Percentiles rank a stretch among this genome's conserved stretches.
Conservation (phyloP, 2,888 invertebrate species). For the Habroteleia sp. region DNA sequence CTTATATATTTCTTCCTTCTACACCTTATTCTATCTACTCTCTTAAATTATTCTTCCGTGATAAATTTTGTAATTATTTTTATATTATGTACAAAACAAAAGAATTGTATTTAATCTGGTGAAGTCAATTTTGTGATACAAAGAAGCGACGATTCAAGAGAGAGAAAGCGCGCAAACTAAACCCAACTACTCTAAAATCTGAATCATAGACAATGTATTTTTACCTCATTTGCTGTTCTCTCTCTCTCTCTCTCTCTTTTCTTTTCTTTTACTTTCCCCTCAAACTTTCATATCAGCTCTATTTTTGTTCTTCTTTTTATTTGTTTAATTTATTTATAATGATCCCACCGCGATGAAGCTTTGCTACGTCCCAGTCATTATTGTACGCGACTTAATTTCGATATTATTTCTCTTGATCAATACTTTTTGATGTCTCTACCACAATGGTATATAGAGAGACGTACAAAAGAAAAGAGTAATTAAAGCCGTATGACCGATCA, state of each 20-base stretch:
- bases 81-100: conserved; percentile 32
- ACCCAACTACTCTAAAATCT: not conserved
- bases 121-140: conserved; percentile 54
- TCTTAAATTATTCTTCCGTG: conserved; percentile 36
- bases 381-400: conserved; percentile 20
- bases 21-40: conserved; percentile 27
- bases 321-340: conserved; percentile 42
- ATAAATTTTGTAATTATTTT: conserved; percentile 35
- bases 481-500: conserved; percentile 25
- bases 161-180: conserved; percentile 12
- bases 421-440: conserved; percentile 11
- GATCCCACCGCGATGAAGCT: conserved; percentile 51
- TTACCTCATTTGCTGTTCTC: conserved; percentile 7
- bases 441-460: conserved; percentile 21
- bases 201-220: conserved; percentile 5
- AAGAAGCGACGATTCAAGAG: conserved; percentile 30
- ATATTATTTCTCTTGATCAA: conserved; percentile 12
- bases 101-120: conserved; percentile 30
- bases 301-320: conserved; percentile 9
- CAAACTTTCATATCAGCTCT: conserved; percentile 19
- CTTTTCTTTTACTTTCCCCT: not conserved
- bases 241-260: no score
- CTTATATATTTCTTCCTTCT: conserved; percentile 17
- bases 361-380: conserved; percentile 19
- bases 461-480: conserved; percentile 27